Evolutionary conservation across 2,888 invertebrate genomes (phyloP).

Genomic region (Papilio protenor): DNA sequence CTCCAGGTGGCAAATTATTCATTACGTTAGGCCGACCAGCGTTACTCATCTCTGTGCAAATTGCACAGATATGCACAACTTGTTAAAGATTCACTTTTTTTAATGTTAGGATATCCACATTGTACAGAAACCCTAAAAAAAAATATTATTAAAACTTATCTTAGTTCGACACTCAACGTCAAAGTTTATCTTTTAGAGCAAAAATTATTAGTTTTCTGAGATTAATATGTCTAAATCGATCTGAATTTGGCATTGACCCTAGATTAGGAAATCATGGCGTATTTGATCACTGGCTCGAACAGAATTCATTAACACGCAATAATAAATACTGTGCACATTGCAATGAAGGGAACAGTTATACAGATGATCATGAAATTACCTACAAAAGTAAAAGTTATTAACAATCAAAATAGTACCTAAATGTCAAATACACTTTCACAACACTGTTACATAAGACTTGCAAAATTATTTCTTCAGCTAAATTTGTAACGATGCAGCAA

Average conservation of each 20-base stretch:
- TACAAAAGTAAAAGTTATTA: constrained; percentile 68
- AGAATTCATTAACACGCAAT: constrained; percentile 31
- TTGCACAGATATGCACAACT: constrained; percentile 30
- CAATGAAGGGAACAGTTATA: constrained; percentile 38
- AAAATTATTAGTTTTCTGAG: constrained; percentile 28
- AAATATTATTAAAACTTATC: constrained; percentile 51
- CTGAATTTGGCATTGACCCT: constrained; percentile 54
- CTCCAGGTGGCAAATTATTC: constrained; percentile 78
- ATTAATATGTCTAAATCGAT: constrained; percentile 48
- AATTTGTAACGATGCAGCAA: constrained; percentile 47
- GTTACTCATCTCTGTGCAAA: constrained; percentile 64
- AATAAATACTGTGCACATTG: constrained; percentile 24
- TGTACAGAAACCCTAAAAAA: constrained; percentile 65
- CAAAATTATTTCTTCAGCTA: constrained; percentile 42
- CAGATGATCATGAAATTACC: constrained; percentile 44
- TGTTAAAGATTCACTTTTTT: constrained; percentile 39
- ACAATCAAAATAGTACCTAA: constrained; percentile 63
- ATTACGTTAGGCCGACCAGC: constrained; percentile 68
- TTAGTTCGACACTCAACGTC: neutral
- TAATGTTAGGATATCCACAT: constrained; percentile 56
- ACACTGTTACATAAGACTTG: constrained; percentile 53
- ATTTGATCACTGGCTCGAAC: constrained; percentile 25
- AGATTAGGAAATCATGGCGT: constrained; percentile 39
- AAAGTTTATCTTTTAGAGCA: neutral
- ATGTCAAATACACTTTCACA: constrained; percentile 59